Evolutionary conservation across 2,888 invertebrate species (phyloP), one percentile per base, ranked within the genome.

Genomic region (Mechanitis messenoides): DNA sequence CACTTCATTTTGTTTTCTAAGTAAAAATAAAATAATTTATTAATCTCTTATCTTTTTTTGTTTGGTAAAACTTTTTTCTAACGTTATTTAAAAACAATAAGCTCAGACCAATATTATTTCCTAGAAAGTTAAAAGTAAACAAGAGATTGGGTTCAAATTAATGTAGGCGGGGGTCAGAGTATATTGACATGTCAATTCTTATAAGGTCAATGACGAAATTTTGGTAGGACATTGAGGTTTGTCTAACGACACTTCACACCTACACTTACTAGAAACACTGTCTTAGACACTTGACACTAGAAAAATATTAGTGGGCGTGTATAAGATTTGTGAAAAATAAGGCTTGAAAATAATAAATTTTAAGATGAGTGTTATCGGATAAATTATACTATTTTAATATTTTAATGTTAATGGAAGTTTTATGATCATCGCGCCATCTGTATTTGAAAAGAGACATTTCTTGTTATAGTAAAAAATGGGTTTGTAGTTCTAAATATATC

Each of bases 161-260:
- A 31, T 11, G 50, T 66, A 63, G 67, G 66, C 67, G 64, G 58
- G 63, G 71, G 71, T 73, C 71, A 69, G 58, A 69, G 69, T 28
- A 59, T 70, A 68, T 73, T 73, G 74, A 74, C 71, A 71, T 72
- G 73, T 75, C 74, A 73, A 75, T 69, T 66, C 65, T 66, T 65
- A 67, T 55, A 56, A 58, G 66, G 71, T 71, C 72, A 69, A 70
- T 68, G 72, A 68, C 71, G 69, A 59, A 58, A 60, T 63, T 59
- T 59, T 55, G 58, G 62, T 60, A 57, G 46, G 60, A 64, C 62
- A 53, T 59, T 55, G 54, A 46, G 59, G 63, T 63, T 61, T 62
- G 55, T 46, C 67, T 63, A 68, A 66, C 63, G 63, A 68, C 67
- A 69, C 66, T 67, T 55, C 20, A 68, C 70, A 65, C 69, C 72